Evolutionary conservation across 2,113 vertebrate genomes (phyloP).

Genomic region (Brachypodius melanocephalos): DNA sequence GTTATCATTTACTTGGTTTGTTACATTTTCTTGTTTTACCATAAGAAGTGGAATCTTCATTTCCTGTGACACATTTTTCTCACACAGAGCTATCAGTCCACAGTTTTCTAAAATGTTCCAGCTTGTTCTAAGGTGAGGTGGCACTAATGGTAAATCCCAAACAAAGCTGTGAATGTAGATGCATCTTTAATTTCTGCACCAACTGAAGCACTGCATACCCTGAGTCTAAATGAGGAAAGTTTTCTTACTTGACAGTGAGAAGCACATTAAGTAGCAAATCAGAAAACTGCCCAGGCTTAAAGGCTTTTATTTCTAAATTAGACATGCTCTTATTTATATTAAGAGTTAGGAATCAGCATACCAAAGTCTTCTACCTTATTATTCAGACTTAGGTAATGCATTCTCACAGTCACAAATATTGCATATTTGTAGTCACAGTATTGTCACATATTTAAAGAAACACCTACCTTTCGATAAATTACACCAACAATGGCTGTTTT

Average conservation of each 20-base stretch:
- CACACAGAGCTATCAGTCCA: not conserved
- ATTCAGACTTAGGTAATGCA: not conserved
- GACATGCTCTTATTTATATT: not conserved
- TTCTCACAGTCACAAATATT: not conserved
- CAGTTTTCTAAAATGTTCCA: not conserved
- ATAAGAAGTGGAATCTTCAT: not conserved
- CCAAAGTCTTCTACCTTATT: not conserved
- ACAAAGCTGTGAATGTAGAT: not conserved
- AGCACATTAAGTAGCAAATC: not conserved
- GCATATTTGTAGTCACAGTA: not conserved
- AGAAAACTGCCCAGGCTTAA: not conserved
- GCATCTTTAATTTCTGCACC: not conserved
- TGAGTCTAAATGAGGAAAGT: not conserved
- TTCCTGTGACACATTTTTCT: not conserved
- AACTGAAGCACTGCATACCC: not conserved
- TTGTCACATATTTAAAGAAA: not conserved
- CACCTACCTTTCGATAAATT: slow-evolving; percentile 89
- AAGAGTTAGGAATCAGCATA: not conserved
- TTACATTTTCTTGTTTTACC: not conserved
- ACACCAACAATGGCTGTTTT: slow-evolving; percentile 91
- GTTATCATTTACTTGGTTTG: not conserved
- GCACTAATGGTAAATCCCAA: not conserved
- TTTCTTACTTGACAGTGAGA: not conserved
- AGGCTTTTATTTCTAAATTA: not conserved
- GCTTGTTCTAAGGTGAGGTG: not conserved